phyloP scores from a whole-genome alignment of 1,140 invertebrate genomes.

The Agrypnia vestita region DNA sequence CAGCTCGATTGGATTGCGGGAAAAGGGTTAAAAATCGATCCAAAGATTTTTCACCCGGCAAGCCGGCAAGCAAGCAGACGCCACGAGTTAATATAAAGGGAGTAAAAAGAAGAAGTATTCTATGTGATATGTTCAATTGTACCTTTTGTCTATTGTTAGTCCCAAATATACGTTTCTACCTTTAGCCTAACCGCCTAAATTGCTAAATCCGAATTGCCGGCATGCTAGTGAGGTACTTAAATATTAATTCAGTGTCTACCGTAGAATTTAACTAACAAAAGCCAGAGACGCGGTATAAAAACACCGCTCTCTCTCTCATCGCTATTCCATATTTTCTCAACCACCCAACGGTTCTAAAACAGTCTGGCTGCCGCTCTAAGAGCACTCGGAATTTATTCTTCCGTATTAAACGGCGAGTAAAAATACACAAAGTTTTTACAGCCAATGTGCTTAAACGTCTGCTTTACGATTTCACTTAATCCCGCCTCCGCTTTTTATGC shows the following conservation, averaged over 20 bases:
- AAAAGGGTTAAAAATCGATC: no score
- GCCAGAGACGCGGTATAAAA: not conserved
- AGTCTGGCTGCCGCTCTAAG: not conserved
- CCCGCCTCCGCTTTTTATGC: slow-evolving; percentile 42
- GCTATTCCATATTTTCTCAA: not conserved
- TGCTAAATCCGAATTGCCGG: no score
- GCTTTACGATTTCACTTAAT: slow-evolving; percentile 57
- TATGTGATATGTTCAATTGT: no score
- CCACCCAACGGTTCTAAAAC: not conserved
- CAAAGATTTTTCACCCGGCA: no score
- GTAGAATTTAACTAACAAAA: not conserved
- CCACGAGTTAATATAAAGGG: no score
- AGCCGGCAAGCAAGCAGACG: no score
- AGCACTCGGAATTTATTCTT: slow-evolving; percentile 51
- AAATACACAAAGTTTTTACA: slow-evolving; percentile 55
- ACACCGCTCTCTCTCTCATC: not conserved
- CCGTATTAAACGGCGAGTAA: slow-evolving; percentile 47
- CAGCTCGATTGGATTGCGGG: no score
- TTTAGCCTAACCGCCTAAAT: no score
- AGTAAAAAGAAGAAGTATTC: no score
- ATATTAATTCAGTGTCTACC: not conserved
- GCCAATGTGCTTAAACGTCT: slow-evolving; percentile 44
- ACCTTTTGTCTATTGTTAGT: no score
- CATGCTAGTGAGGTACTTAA: no score
- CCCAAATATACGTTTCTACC: no score